Conservation (phyloP, 2,113 vertebrate genomes). For the Tamias sibiricus region DNA sequence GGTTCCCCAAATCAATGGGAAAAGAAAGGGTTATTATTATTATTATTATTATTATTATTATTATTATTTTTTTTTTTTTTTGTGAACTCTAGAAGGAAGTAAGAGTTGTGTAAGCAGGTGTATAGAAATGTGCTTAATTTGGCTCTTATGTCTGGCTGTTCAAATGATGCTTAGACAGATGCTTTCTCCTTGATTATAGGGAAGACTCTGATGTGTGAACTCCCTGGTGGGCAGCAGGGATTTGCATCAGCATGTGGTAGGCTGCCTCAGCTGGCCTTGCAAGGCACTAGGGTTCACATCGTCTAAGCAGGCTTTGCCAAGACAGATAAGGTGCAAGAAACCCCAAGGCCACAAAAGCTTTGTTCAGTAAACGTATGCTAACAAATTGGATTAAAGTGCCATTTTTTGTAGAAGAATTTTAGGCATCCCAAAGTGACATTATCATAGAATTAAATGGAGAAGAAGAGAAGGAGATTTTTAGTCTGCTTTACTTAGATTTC, state of each 20-base stretch:
- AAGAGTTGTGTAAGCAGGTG: background rate
- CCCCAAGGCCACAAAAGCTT: background rate
- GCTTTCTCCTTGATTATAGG: background rate
- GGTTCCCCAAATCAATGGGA: background rate
- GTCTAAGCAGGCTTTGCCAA: background rate
- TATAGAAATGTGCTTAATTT: background rate
- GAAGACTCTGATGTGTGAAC: background rate
- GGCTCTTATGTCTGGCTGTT: background rate
- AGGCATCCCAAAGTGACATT: background rate
- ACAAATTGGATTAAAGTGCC: background rate
- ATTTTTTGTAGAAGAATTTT: background rate
- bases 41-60: too few relatives aligned
- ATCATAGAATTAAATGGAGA: background rate
- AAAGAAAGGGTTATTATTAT: constrained; percentile 10
- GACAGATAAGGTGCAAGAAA: background rate
- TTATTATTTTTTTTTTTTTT: too few relatives aligned
- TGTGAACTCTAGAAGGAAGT: background rate
- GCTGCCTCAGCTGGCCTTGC: background rate
- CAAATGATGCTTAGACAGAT: background rate
- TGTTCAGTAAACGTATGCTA: background rate
- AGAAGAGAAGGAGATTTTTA: background rate
- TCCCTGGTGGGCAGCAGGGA: background rate
- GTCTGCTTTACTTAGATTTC: background rate
- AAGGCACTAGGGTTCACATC: background rate
- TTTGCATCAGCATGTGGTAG: background rate